Percentiles rank a stretch among this genome's conserved stretches.
These are phyloP conservation scores for Liposcelis brunnea DNA, from an alignment of 2,888 invertebrate genomes.

Conservation along the genomic window DNA sequence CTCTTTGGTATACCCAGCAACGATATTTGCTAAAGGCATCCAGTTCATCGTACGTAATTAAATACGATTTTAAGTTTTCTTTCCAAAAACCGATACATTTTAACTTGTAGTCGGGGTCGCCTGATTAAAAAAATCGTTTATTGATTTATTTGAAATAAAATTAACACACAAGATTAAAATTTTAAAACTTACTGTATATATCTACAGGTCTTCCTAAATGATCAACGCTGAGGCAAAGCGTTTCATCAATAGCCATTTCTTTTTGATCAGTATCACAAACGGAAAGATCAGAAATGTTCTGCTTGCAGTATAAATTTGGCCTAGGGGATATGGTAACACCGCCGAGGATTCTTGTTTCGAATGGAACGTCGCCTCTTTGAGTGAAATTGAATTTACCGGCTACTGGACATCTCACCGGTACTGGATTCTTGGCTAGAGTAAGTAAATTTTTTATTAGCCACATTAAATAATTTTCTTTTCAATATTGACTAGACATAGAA, in stretches of 20 bases:
- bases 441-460: no score
- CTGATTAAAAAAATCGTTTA: conserved; percentile 22
- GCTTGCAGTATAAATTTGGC: conserved; percentile 79
- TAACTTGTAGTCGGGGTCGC: conserved; percentile 89
- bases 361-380: conserved; percentile 76
- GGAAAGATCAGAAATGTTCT: conserved; percentile 87
- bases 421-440: conserved; percentile 57
- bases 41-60: conserved; percentile 89
- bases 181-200: conserved; percentile 53
- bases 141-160: not conserved
- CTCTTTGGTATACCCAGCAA: conserved; percentile 95
- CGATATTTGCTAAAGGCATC: conserved; percentile 91
- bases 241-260: conserved; percentile 84
- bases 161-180: not conserved
- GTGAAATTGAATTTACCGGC: conserved; percentile 93
- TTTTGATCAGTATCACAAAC: conserved; percentile 93
- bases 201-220: conserved; percentile 87
- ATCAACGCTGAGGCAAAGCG: conserved; percentile 92
- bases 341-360: conserved; percentile 86
- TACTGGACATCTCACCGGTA: conserved; percentile 84
- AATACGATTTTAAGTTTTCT: conserved; percentile 89
- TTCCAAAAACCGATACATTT: conserved; percentile 97
- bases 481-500: conserved; percentile 6
- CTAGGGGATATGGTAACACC: conserved; percentile 89
- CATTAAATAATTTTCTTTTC: no score